These are phyloP conservation scores for Antennarius striatus DNA, from an alignment of 2,113 vertebrate species.

Conservation along the genomic window DNA sequence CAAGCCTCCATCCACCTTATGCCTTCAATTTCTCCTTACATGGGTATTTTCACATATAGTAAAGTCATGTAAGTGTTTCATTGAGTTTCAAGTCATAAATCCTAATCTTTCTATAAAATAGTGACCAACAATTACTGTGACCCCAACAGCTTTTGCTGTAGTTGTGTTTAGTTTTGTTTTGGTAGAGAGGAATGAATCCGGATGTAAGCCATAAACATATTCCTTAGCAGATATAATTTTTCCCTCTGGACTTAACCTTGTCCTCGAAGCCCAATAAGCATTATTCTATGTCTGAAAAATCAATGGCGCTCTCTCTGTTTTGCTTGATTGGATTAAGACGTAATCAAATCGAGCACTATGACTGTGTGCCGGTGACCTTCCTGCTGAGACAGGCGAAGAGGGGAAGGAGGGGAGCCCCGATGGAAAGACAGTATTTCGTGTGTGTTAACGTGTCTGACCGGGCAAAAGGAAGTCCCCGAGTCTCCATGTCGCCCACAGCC, in stretches of 20 bases:
- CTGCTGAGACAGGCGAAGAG: constrained; percentile 36
- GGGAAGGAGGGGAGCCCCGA: constrained; percentile 25
- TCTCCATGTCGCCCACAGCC: constrained; percentile 13
- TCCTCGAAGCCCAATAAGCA: constrained; percentile 67
- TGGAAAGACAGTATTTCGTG: constrained; percentile 30
- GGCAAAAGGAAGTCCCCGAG: constrained; percentile 13
- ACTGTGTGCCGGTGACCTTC: constrained; percentile 75
- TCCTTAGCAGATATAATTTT: constrained; percentile 55
- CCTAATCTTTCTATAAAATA: not conserved
- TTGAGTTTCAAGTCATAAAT: not conserved
- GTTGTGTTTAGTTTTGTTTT: constrained; percentile 6
- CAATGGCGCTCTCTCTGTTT: constrained; percentile 70
- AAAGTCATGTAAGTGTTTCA: constrained; percentile 1
- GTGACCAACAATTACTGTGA: constrained; percentile 12
- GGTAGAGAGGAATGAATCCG: constrained; percentile 16
- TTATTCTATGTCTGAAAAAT: constrained; percentile 71
- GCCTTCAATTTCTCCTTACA: constrained; percentile 12
- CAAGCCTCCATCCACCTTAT: constrained; percentile 17
- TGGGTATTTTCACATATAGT: constrained; percentile 2
- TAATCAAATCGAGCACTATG: constrained; percentile 77
- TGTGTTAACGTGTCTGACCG: constrained; percentile 8
- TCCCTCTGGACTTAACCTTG: constrained; percentile 65
- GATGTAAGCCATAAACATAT: constrained; percentile 32
- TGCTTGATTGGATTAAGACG: constrained; percentile 80
- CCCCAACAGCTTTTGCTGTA: constrained; percentile 15